These are phyloP conservation scores for Tupaia tana DNA, from an alignment of 2,113 vertebrate species.

Conservation along the genomic window DNA sequence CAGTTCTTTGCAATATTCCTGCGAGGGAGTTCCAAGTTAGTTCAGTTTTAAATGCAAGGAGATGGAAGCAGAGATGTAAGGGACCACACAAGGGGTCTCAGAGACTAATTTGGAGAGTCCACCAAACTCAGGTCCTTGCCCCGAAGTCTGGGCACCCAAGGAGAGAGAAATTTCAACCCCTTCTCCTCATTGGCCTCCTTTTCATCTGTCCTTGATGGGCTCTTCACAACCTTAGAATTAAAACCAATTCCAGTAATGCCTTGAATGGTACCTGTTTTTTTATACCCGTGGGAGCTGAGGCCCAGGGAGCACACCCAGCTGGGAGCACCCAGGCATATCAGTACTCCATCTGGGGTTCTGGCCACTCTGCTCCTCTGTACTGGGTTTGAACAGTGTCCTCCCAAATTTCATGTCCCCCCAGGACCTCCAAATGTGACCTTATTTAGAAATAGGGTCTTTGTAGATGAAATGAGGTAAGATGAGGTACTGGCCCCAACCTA, in stretches of 20 bases:
- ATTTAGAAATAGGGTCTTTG: background rate
- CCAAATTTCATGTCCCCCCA: background rate
- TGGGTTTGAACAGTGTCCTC: background rate
- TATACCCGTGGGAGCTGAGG: fast-evolving
- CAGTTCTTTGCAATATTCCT: background rate
- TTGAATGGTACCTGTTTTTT: background rate
- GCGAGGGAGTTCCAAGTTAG: background rate
- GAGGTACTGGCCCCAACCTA: background rate
- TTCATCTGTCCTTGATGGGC: background rate
- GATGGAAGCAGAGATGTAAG: background rate
- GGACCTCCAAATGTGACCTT: background rate
- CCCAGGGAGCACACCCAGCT: fast-evolving
- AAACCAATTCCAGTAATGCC: background rate
- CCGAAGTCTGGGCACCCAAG: background rate
- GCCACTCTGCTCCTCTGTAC: fast-evolving
- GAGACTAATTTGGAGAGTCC: too few relatives aligned
- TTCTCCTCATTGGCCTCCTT: background rate
- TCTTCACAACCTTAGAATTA: background rate
- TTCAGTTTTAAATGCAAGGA: background rate
- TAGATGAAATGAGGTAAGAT: background rate
- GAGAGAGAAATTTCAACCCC: background rate
- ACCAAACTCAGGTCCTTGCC: fast-evolving
- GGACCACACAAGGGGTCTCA: background rate
- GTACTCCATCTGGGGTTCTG: fast-evolving
- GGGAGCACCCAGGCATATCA: fast-evolving